Evolutionary conservation across 37 sponge, comb jelly and placozoan genomes (phyloP).

Genomic region (Tethya wilhelma): DNA sequence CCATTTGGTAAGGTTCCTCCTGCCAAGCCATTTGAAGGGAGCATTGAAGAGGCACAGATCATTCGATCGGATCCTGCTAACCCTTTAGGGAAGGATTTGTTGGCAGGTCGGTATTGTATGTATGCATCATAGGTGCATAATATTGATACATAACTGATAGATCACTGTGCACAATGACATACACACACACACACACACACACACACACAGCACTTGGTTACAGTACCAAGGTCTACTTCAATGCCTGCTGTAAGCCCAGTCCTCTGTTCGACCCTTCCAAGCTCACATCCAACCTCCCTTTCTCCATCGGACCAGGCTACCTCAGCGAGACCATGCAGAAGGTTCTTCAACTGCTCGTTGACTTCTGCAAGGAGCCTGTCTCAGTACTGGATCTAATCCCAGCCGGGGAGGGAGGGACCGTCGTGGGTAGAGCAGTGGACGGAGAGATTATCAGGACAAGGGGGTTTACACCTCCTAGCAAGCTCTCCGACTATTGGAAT

Average conservation of each 20-base stretch:
- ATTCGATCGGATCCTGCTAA: slow-evolving; percentile 61
- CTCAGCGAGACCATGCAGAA: slow-evolving; percentile 50
- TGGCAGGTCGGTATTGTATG: slow-evolving; percentile 38
- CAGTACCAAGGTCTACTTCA: slow-evolving; percentile 83
- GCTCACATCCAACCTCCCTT: slow-evolving; percentile 46
- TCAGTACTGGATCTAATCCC: slow-evolving; percentile 49
- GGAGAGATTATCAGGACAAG: slow-evolving; percentile 1
- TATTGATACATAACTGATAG: too few relatives aligned
- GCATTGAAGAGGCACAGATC: slow-evolving; percentile 48
- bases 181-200: slow-evolving; percentile 7
- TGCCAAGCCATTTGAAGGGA: slow-evolving; percentile 44
- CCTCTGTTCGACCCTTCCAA: slow-evolving; percentile 41
- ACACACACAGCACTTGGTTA: slow-evolving; percentile 64
- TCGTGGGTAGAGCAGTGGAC: slow-evolving; percentile 4
- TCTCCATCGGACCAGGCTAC: slow-evolving; percentile 54
- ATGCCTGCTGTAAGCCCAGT: slow-evolving; percentile 83
- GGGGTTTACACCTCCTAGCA: slow-evolving; percentile 33
- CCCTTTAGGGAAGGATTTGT: slow-evolving; percentile 65
- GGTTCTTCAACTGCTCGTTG: slow-evolving; percentile 58
- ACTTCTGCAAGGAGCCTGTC: slow-evolving; percentile 52
- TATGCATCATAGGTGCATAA: background rate
- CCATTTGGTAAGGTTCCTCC: slow-evolving; percentile 75
- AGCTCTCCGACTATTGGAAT: slow-evolving; percentile 68
- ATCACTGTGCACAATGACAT: background rate
- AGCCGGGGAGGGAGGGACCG: slow-evolving; percentile 17